A percentile compares a stretch with the other conserved stretches of the same genome.
Conservation (phyloP, 2,113 vertebrate genomes). For the Actinemys pallida region DNA sequence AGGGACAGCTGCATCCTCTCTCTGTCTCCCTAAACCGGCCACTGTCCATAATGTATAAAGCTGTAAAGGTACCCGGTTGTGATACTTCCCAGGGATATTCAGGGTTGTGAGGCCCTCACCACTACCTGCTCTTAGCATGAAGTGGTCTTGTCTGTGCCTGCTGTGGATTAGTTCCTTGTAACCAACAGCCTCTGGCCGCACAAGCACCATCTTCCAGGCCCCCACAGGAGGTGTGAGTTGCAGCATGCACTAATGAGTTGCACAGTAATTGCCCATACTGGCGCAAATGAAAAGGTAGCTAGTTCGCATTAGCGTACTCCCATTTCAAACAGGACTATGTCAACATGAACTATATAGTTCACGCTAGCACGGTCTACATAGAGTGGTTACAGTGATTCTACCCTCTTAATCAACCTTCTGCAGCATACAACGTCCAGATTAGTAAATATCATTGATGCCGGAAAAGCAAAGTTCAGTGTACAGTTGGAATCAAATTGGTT, state of each 20-base stretch:
- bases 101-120: not conserved
- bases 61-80: not conserved
- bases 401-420: no score
- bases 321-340: no score
- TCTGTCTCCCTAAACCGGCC: not conserved
- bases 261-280: no score
- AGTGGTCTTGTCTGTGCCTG: not conserved
- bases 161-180: not conserved
- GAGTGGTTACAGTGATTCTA: no score
- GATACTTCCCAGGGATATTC: not conserved
- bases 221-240: not conserved
- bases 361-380: no score
- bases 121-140: not conserved
- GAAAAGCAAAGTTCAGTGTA: not conserved
- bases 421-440: no score
- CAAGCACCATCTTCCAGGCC: not conserved
- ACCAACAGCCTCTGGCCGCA: not conserved
- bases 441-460: no score
- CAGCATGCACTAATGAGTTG: no score
- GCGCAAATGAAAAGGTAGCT: no score
- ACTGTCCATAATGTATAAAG: no score
- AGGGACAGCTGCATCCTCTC: not conserved
- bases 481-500: not conserved
- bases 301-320: no score
- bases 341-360: no score